These are phyloP conservation scores for Griposia aprilina DNA, from an alignment of 2,888 invertebrate genomes.

Conservation along the genomic window DNA sequence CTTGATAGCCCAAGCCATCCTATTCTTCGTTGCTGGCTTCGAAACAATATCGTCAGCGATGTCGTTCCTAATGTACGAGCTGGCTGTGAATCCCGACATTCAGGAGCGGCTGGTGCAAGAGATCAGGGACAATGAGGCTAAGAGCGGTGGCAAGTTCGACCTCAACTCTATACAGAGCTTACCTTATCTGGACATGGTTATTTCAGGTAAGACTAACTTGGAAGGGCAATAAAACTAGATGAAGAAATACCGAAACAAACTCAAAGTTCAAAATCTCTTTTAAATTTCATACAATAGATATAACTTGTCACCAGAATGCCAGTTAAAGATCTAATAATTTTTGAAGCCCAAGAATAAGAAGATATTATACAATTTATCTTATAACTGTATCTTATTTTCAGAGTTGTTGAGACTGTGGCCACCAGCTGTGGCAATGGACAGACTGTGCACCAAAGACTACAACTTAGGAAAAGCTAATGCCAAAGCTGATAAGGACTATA, in stretches of 20 bases:
- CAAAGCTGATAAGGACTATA: conserved; percentile 72
- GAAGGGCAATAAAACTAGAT: not conserved
- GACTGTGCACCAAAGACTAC: conserved; percentile 88
- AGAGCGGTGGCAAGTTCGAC: conserved; percentile 83
- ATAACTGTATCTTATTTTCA: conserved; percentile 44
- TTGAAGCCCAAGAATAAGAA: not conserved
- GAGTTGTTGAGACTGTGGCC: conserved; percentile 88
- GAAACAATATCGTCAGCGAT: conserved; percentile 86
- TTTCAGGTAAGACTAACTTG: conserved; percentile 82
- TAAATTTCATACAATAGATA: not conserved
- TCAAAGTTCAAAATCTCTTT: not conserved
- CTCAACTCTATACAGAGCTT: conserved; percentile 89
- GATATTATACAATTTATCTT: not conserved
- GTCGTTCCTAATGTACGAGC: conserved; percentile 89
- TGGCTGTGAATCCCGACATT: conserved; percentile 90
- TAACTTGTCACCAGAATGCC: too few relatives aligned
- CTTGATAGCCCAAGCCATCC: conserved; percentile 85
- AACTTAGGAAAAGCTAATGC: conserved; percentile 79
- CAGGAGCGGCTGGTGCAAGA: conserved; percentile 90
- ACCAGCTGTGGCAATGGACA: conserved; percentile 80
- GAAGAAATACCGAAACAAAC: not conserved
- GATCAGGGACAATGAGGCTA: conserved; percentile 85
- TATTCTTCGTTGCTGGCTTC: conserved; percentile 91
- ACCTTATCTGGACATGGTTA: conserved; percentile 91
- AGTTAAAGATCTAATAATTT: not conserved